phyloP scores from a whole-genome alignment of 2,888 invertebrate genomes.

The Ochropacha duplaris region DNA sequence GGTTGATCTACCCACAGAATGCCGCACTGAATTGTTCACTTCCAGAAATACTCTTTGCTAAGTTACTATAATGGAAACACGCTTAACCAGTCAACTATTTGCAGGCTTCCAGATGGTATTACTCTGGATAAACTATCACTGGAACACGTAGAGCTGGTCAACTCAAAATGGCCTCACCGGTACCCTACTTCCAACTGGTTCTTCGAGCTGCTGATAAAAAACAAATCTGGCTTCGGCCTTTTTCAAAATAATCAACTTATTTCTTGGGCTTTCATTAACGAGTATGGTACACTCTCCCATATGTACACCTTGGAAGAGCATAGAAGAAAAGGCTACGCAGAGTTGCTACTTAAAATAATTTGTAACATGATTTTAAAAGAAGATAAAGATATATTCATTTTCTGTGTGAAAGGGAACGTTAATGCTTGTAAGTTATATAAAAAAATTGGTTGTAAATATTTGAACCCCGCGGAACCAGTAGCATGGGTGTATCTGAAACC shows the following conservation, averaged over 20 bases:
- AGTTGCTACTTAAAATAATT: conserved; percentile 46
- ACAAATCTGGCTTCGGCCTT: conserved; percentile 52
- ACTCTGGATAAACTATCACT: conserved; percentile 38
- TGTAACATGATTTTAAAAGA: conserved; percentile 42
- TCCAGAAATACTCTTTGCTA: too few species aligned
- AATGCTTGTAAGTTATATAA: conserved; percentile 46
- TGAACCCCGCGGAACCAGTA: background rate
- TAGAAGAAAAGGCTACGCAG: conserved; percentile 56
- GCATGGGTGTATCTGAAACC: conserved; percentile 1
- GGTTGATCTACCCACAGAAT: too few species aligned
- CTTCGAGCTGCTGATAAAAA: conserved; percentile 46
- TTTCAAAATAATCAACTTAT: conserved; percentile 36
- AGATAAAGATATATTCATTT: conserved; percentile 43
- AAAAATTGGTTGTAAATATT: conserved; percentile 43
- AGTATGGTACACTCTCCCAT: conserved; percentile 54
- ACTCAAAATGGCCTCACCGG: conserved; percentile 53
- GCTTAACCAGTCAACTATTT: too few species aligned
- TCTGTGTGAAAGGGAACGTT: conserved; percentile 44
- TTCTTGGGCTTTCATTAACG: conserved; percentile 53
- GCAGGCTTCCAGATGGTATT: conserved; percentile 39
- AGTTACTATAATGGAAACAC: too few species aligned
- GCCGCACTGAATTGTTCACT: too few species aligned
- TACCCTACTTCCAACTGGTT: conserved; percentile 42
- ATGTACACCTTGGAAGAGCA: conserved; percentile 52
- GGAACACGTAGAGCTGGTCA: conserved; percentile 39